Evolutionary conservation across 2,888 invertebrate species (phyloP), one percentile per base, ranked within the genome.

Genomic region (Rotaria magnacalcarata): DNA sequence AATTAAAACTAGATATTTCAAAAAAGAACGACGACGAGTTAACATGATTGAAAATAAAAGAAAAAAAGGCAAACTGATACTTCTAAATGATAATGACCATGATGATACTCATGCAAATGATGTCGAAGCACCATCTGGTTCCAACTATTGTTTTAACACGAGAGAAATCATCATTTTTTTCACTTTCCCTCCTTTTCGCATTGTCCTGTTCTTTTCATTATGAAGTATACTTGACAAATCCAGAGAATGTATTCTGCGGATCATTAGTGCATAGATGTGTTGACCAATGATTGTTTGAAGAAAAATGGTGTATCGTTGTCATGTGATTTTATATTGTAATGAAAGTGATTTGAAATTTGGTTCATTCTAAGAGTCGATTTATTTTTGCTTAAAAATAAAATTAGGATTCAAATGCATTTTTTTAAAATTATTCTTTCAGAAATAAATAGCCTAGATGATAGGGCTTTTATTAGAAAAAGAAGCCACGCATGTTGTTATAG

Each of bases 1-100:
- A 47, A 80, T 80, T 47, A 80, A n/a, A n/a, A 47, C 8, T 24
- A 80, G 19, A 47, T 47, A 80, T 80, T 80, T 80, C 24, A 80
- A 47, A 24, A 80, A n/a, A 41, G 47, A 24, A 47, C 80, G 80
- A 14, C 80, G 80, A n/a, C 47, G 43, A 11, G 7, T 16, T 47
- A 24, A 11, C 80, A 80, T 47, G 24, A 47, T 16, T 52, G 16
- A 52, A 21, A 8, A 11, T 67, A 34, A 34, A 5, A 5, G 19
- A 2, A 34, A 67, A 67, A 27, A 16, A 34, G 67, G 34, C 67
- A 67, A 34, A 67, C n/a, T 67, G 67, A 19, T 67, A 34, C 67
- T 34, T 19, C 14, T 14, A 16, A 34, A 67, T 67, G 67, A 67
- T 67, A 34, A 67, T 67, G 34, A 41, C 21, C 0, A 54, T 54